Evolutionary conservation across 2,797 vertebrate species (phyloP), one percentile per base, ranked within the genome.

Genomic region (Coregonus suidteri): DNA sequence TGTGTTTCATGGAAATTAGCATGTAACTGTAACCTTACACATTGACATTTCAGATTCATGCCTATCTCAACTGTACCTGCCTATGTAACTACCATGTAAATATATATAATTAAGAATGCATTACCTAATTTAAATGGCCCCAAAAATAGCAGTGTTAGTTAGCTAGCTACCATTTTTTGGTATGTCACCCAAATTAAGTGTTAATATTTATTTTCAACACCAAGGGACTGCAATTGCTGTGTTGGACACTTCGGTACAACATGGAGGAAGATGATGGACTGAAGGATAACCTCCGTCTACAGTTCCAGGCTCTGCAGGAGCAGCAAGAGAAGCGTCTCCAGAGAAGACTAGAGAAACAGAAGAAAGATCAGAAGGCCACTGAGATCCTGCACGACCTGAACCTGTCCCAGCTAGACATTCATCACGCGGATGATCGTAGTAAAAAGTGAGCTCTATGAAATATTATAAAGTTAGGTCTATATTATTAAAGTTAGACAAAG

Each of bases 221-320:
- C 64, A 52, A 71, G 5, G 70, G 47, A 18, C 15, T 34, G 52
- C 3, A 16, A 20, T 37, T 53, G n/a, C 64, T 59, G 6, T 25
- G 16, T 20, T 35, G 54, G 53, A n/a, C 7, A 35, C 64, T 52
- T 41, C 14, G 15, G 14, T 53, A 18, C 88, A 88, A 84, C 59
- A 97, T 98, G 96, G 95, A 96, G 18, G 68, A 83, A 31, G 82
- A 92, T 0, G 82, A 91, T 20, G 80, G 84, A 51, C 74, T 88
- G 1, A 90, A 86, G 3, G 91, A 95, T 64, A 84, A 86, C 35
- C 83, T 97, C 79, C 91, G 90, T 84, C 94, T 95, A 78, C 97
- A 97, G 90, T 96, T 97, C 79, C 94, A 95, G 90, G 90, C 89
- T 0, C 91, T 98, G 14, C 95, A 97, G 89, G 93, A 96, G 66